Conservation (phyloP, 2,888 invertebrate genomes). For the Cryptocephalus moraei region DNA sequence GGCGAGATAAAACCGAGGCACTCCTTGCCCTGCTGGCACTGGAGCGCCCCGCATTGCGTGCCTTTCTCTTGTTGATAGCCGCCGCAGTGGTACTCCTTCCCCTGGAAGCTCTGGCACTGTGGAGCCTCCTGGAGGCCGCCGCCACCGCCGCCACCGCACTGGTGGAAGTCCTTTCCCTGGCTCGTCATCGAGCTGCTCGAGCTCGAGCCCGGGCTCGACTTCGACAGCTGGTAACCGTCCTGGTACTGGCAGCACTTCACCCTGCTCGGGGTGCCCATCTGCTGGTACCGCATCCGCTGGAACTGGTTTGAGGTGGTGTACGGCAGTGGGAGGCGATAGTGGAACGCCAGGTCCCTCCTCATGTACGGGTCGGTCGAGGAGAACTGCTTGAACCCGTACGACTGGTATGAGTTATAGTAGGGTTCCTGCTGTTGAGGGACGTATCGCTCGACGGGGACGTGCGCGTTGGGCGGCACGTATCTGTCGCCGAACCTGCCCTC, state of each 20-base stretch:
- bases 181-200: conserved; percentile 40
- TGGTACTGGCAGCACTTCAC: conserved; percentile 36
- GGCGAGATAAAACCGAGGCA: conserved; percentile 27
- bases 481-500: conserved; percentile 35
- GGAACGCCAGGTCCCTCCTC: conserved; percentile 47
- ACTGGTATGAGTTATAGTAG: conserved; percentile 40
- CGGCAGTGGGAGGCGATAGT: conserved; percentile 46
- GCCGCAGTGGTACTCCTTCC: conserved; percentile 12
- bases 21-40: conserved; percentile 20
- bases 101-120: conserved; percentile 35
- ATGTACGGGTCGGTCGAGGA: conserved; percentile 46
- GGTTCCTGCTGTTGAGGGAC: conserved; percentile 51
- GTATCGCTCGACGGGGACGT: conserved; percentile 63
- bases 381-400: conserved; percentile 22
- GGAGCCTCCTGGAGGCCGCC: conserved; percentile 30
- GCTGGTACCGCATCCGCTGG: conserved; percentile 29
- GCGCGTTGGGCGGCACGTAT: conserved; percentile 58
- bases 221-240: conserved; percentile 32
- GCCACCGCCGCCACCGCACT: conserved; percentile 18
- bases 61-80: conserved; percentile 35
- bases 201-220: conserved; percentile 41
- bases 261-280: conserved; percentile 31
- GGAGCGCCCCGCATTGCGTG: conserved; percentile 33
- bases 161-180: conserved; percentile 24
- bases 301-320: conserved; percentile 34